Evolutionary conservation across 2,888 invertebrate genomes (phyloP).

Genomic region (Shargacucullia verbasci): DNA sequence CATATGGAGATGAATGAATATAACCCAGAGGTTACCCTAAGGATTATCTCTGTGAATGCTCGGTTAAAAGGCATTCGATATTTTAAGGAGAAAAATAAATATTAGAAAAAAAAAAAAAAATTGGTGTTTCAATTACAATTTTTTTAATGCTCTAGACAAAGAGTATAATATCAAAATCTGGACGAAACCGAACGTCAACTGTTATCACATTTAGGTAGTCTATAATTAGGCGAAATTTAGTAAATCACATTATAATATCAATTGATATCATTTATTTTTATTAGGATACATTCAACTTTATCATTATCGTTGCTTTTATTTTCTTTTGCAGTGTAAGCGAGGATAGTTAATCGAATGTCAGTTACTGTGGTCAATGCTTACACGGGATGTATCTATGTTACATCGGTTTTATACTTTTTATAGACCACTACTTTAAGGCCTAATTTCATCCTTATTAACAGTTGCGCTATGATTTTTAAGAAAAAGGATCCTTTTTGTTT

Average conservation of each 20-base stretch:
- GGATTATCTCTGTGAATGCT: conserved; percentile 41
- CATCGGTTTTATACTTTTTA: not conserved
- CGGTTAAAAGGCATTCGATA: conserved; percentile 35
- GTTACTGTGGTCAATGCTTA: conserved; percentile 47
- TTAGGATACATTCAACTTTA: conserved; percentile 24
- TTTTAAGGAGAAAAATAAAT: conserved; percentile 4
- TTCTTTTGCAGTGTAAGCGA: conserved; percentile 26
- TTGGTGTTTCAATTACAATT: too few species aligned
- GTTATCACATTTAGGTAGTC: not conserved
- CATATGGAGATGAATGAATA: conserved; percentile 52
- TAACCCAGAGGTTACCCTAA: conserved; percentile 42
- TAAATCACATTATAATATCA: conserved; percentile 5
- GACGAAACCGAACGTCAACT: too few species aligned
- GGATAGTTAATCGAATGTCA: conserved; percentile 44
- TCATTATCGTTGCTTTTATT: conserved; percentile 41
- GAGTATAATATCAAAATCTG: too few species aligned
- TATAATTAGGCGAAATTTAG: conserved; percentile 4
- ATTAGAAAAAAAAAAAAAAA: too few species aligned
- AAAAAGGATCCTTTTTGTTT: too few species aligned
- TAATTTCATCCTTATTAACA: too few species aligned
- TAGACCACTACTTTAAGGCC: too few species aligned
- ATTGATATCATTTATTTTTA: conserved; percentile 25
- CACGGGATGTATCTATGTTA: conserved; percentile 17
- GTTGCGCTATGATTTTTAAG: too few species aligned
- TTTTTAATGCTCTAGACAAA: too few species aligned